phyloP scores from a whole-genome alignment of 2,113 vertebrate species.

The Gobius niger region DNA sequence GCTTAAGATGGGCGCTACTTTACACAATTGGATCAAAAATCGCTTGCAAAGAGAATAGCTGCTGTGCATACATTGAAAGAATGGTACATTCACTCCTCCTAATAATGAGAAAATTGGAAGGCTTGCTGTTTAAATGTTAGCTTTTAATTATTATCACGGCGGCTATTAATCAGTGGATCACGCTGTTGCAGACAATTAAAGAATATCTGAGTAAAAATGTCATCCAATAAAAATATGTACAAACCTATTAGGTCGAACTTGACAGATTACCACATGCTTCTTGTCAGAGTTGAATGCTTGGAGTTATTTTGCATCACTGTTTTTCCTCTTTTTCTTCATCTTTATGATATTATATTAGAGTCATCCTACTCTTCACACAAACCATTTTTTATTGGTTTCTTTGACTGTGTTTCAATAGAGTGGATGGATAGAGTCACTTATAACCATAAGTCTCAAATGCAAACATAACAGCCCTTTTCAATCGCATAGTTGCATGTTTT shows the following conservation, averaged over 20 bases:
- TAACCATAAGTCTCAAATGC: too few relatives aligned
- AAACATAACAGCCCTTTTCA: too few relatives aligned
- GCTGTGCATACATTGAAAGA: background rate
- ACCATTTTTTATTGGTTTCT: too few relatives aligned
- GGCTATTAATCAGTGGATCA: constrained; percentile 4
- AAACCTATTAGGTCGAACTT: background rate
- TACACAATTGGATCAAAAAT: background rate
- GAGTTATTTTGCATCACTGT: background rate
- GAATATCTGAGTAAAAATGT: background rate
- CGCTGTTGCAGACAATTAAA: background rate
- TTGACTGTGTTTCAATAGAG: too few relatives aligned
- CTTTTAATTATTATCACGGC: constrained; percentile 6
- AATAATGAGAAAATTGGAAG: background rate
- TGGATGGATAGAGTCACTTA: too few relatives aligned
- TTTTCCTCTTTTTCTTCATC: background rate
- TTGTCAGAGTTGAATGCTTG: background rate
- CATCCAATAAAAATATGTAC: background rate
- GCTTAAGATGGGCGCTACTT: too few relatives aligned
- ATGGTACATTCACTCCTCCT: background rate
- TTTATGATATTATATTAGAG: too few relatives aligned
- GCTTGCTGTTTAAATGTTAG: background rate
- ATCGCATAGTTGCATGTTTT: too few relatives aligned
- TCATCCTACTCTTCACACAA: too few relatives aligned
- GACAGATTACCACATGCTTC: background rate
- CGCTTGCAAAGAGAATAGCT: background rate